These are phyloP conservation scores for Peromyscus maniculatus DNA, from an alignment of 2,113 vertebrate species.

Conservation along the genomic window DNA sequence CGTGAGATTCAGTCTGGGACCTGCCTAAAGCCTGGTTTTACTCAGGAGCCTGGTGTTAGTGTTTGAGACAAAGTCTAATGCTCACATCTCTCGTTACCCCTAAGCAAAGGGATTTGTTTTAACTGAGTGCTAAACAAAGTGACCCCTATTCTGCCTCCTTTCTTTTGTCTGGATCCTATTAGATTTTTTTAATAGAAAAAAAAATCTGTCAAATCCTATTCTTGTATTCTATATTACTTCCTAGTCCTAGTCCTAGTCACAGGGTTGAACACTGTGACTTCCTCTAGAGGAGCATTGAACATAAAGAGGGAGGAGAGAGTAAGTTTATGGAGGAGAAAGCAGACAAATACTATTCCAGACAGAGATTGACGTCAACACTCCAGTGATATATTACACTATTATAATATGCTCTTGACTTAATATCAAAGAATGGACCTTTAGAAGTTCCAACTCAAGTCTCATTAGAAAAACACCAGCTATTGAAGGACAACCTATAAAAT, in stretches of 20 bases:
- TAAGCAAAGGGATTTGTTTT: neutral
- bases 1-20: neutral
- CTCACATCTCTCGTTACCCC: neutral
- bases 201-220: neutral
- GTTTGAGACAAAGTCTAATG: neutral
- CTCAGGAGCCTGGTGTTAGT: neutral
- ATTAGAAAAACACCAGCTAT: neutral
- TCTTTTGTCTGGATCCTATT: neutral
- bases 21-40: neutral
- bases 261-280: neutral
- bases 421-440: neutral
- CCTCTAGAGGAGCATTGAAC: neutral
- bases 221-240: neutral
- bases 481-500: neutral
- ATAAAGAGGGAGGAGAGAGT: neutral
- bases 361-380: neutral
- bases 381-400: neutral
- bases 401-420: neutral
- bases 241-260: neutral
- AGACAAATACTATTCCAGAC: neutral
- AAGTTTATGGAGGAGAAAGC: neutral
- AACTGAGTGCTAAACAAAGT: neutral
- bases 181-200: constrained; percentile 30
- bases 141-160: neutral
- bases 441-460: neutral